Evolutionary conservation across 2,888 invertebrate genomes (phyloP), one percentile per base, ranked within the genome.

Genomic region (Liodrosophila aerea): DNA sequence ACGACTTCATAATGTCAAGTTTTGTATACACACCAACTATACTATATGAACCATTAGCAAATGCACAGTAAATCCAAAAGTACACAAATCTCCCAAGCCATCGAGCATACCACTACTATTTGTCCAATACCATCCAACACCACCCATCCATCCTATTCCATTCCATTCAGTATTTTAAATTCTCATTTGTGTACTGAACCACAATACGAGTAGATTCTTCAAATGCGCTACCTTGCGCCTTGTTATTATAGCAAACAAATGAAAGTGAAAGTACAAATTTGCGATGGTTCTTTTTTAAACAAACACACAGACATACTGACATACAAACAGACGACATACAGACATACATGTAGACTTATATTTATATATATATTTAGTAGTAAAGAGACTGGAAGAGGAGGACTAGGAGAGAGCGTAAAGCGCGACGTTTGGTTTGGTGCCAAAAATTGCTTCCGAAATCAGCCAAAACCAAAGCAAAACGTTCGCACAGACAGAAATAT

Each of bases 371-470:
- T 33, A 33, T 33, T 33, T 39, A 39, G 49, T 49, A 33, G 39
- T 40, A 34, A n/a, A 46, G 40, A 47, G 13, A 45, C 18, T 36
- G 45, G 30, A 34, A 44, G 64, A n/a, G n/a, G n/a, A n/a, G n/a
- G n/a, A n/a, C n/a, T n/a, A n/a, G 37, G 11, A 52, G 15, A 46
- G 52, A 52, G 64, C 46, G 62, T 40, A 57, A 66, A 67, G 61
- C 71, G 65, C 67, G 66, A 68, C 64, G 76, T 80, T 68, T 61
- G 71, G 53, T 76, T 76, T 71, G 78, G 85, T 85, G 76, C 66
- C 78, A 82, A 81, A 22, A 81, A 81, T 78, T 84, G 85, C 82
- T 85, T 82, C 82, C 82, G 78, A 82, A 85, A 85, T 82, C 82
- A 71, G 67, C 67, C 61, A 81, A 70, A 76, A 70, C 52, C 66